Base-by-base conservation (phyloP, 2,797 vertebrate species). In the Pantherophis alleghaniensis region DNA sequence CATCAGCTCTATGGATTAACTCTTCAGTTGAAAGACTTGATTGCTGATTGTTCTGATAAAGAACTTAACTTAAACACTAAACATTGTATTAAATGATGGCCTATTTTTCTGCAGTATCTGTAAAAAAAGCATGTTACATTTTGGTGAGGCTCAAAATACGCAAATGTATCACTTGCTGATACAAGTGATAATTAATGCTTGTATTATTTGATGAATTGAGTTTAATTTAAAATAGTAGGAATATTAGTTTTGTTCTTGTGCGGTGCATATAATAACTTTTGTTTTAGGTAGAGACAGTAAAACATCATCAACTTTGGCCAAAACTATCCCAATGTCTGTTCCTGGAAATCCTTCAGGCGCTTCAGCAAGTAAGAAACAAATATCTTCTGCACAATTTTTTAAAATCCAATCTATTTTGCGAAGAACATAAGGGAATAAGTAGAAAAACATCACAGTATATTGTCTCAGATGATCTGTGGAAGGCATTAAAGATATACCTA, bases 271-370 rank as follows among this genome's bases (percentile, higher is more conserved):
- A 92, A 42, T 26, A 28, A 61, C 32, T 2, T 95, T 96, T 95
- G 95, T 97, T 96, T 97, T 97, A 99, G 99, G 98, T 94, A 98
- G 98, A 97, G 99, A 99, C 96, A 98, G 97, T 96, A 99, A 99
- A 96, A 97, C 98, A 59, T 97, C 98, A 91, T 96, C 98, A 57
- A 95, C 97, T 60, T 97, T 98, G 89, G 94, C 98, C 94, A 99
- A 99, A 96, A 98, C 94, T 94, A 97, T 98, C 95, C 98, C 98
- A 0, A 94, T 98, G 87, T 98, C 98, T 93, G 97, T 98, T 66
- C 98, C 98, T 79, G 98, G 98, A 95, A 97, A 97, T 55, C 95
- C 98, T 47, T 95, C 97, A 89, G 95, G 95, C 93, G 94, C 97
- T n/a, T 97, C 98, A 87, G 93, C 97, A 97, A 97, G 98, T 98